Evolutionary conservation across 2,113 vertebrate species (phyloP).

Genomic region (Aviceda subcristata): DNA sequence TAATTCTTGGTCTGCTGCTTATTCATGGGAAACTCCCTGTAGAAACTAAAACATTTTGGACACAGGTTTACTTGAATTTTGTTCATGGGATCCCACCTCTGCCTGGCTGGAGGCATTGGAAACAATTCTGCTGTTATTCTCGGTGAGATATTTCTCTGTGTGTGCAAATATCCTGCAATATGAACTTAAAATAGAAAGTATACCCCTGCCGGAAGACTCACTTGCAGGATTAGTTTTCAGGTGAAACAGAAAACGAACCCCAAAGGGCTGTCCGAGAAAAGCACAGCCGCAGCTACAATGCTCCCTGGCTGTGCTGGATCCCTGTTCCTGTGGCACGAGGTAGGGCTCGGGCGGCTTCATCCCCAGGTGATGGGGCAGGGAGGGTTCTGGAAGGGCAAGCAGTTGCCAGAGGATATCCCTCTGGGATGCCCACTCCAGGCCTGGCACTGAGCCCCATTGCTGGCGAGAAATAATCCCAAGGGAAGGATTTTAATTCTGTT

Average conservation of each 20-base stretch:
- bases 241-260: background rate
- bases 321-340: background rate
- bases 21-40: background rate
- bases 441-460: background rate
- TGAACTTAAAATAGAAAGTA: background rate
- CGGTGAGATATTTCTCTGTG: background rate
- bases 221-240: background rate
- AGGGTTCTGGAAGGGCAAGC: background rate
- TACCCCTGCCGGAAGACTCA: background rate
- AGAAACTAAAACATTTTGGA: background rate
- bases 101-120: background rate
- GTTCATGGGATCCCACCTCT: background rate
- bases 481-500: background rate
- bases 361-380: rapidly evolving
- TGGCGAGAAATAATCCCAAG: background rate
- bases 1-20: background rate
- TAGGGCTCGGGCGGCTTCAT: rapidly evolving
- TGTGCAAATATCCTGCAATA: background rate
- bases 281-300: background rate
- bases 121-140: background rate
- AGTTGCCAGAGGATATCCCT: background rate
- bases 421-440: background rate
- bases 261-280: background rate
- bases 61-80: background rate
- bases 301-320: background rate